phyloP scores from a whole-genome alignment of 2,888 invertebrate species.

The Trissolcus japonicus region DNA sequence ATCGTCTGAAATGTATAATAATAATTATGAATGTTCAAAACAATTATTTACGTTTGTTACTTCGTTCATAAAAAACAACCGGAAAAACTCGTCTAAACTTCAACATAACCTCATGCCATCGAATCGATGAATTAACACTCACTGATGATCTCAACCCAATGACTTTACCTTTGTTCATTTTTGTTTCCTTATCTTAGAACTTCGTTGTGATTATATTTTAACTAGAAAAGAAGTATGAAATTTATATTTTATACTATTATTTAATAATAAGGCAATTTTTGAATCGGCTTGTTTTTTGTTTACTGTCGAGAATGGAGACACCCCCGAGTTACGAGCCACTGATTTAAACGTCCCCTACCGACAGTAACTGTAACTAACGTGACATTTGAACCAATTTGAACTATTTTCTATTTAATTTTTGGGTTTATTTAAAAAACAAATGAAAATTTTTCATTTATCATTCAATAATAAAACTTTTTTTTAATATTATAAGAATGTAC shows the following conservation, averaged over 20 bases:
- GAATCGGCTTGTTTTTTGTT: conserved; percentile 13
- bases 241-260: neutral
- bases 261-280: neutral
- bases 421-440: no score
- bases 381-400: no score
- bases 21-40: neutral
- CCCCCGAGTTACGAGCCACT: neutral
- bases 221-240: neutral
- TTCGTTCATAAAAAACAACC: no score
- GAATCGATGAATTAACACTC: neutral
- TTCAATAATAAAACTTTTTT: no score
- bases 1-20: conserved; percentile 61
- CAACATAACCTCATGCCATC: conserved; percentile 5
- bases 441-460: no score
- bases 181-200: conserved; percentile 1
- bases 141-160: neutral
- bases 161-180: conserved; percentile 29
- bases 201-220: neutral
- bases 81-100: neutral
- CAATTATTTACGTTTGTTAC: neutral
- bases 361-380: neutral
- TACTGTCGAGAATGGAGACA: conserved; percentile 2
- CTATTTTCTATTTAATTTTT: no score
- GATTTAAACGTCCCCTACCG: no score
- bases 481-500: no score